A percentile compares a stretch with the other conserved stretches of the same genome.
Evolutionary conservation across 2,888 invertebrate genomes (phyloP).

Genomic region (Apotomis capreana): DNA sequence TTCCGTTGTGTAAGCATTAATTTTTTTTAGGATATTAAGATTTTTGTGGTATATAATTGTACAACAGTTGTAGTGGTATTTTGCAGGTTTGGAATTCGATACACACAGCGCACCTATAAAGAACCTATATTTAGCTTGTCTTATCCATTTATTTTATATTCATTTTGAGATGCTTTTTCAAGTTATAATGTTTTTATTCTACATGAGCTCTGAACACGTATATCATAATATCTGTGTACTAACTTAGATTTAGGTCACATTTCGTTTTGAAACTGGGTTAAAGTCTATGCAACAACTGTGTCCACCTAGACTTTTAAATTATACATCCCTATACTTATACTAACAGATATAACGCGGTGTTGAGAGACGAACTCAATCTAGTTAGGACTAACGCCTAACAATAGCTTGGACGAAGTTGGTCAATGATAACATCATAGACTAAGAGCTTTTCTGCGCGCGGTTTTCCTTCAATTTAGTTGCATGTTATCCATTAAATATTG

Average conservation of each 20-base stretch:
- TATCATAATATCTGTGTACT: not conserved
- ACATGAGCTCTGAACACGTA: not conserved
- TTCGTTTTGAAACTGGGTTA: constrained; percentile 39
- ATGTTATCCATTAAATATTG: constrained; percentile 1
- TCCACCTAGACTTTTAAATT: constrained; percentile 34
- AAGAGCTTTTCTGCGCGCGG: constrained; percentile 29
- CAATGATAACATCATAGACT: constrained; percentile 30
- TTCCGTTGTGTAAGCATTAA: not conserved
- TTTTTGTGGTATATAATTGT: not conserved
- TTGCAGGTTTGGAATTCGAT: too few relatives aligned
- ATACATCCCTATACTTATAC: constrained; percentile 31
- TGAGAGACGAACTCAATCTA: constrained; percentile 36
- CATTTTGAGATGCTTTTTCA: not conserved
- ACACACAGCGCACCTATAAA: too few relatives aligned
- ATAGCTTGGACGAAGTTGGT: constrained; percentile 32
- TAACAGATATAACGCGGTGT: constrained; percentile 31
- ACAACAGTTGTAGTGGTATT: not conserved
- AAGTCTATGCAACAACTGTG: constrained; percentile 32
- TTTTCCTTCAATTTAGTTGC: constrained; percentile 12
- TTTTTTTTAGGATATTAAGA: constrained; percentile 21
- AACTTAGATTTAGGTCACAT: constrained; percentile 30
- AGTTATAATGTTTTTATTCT: not conserved
- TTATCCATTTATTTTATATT: not conserved
- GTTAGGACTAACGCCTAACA: constrained; percentile 33
- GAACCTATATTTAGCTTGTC: not conserved